Evolutionary conservation across 2,888 invertebrate genomes (phyloP).

Genomic region (Malacosoma neustria): DNA sequence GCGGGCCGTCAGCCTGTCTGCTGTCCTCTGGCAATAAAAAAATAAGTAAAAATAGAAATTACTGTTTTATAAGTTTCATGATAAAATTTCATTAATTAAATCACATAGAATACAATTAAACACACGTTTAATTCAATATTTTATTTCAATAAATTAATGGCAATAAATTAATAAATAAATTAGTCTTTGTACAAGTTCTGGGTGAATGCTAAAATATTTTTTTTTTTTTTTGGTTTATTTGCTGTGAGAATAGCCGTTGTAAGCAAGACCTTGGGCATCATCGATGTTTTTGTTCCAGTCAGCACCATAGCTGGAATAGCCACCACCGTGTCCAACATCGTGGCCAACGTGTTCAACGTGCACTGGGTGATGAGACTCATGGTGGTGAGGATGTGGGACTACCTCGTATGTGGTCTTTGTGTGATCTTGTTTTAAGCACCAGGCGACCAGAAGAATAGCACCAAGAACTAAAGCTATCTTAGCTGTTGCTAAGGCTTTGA

Average conservation of each 20-base stretch:
- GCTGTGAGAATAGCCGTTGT: constrained; percentile 76
- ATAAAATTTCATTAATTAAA: background rate
- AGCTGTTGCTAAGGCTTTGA: constrained; percentile 87
- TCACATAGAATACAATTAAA: too few species aligned
- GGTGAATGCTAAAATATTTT: constrained; percentile 26
- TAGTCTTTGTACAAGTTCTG: constrained; percentile 66
- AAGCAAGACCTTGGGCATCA: constrained; percentile 81
- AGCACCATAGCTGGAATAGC: constrained; percentile 46
- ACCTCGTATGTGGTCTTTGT: constrained; percentile 65
- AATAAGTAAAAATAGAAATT: too few species aligned
- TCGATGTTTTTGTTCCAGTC: constrained; percentile 76
- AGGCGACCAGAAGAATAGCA: constrained; percentile 76
- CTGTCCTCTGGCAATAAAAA: too few species aligned
- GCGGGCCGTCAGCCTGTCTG: too few species aligned
- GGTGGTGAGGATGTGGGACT: constrained; percentile 58
- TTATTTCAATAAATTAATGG: constrained; percentile 58
- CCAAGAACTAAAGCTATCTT: constrained; percentile 87
- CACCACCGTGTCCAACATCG: constrained; percentile 47
- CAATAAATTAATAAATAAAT: constrained; percentile 61
- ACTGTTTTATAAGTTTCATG: too few species aligned
- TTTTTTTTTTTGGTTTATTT: constrained; percentile 34
- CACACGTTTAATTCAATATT: constrained; percentile 20
- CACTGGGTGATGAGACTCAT: constrained; percentile 78
- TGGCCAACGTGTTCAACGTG: constrained; percentile 67
- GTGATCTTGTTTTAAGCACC: constrained; percentile 58